Conservation (phyloP, 2,113 vertebrate genomes). For the Hippopotamus amphibius region DNA sequence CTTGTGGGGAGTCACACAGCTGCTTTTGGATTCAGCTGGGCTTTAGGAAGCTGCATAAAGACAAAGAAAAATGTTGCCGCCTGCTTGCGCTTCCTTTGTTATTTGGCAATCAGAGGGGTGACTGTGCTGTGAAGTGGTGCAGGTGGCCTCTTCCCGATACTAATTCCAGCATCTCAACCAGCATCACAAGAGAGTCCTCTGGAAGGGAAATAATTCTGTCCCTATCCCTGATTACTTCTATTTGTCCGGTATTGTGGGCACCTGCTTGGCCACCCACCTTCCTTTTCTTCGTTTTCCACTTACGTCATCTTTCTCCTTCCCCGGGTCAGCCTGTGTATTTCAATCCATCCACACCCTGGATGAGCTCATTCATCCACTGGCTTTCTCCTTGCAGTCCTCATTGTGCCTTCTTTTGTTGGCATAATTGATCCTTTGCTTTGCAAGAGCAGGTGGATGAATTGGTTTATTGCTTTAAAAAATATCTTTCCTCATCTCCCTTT, state of each 20-base stretch:
- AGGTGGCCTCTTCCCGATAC: constrained; percentile 77
- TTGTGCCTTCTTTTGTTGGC: constrained; percentile 43
- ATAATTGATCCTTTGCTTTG: constrained; percentile 70
- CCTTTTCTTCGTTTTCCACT: constrained; percentile 70
- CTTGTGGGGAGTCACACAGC: constrained; percentile 34
- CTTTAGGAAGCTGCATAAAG: constrained; percentile 72
- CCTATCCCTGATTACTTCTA: constrained; percentile 69
- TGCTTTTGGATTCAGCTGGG: constrained; percentile 66
- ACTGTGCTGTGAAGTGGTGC: constrained; percentile 75
- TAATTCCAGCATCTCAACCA: constrained; percentile 68
- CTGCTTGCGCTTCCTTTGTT: constrained; percentile 73
- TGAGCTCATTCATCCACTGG: constrained; percentile 38
- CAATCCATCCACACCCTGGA: background rate
- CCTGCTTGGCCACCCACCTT: constrained; percentile 73
- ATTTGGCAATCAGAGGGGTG: constrained; percentile 59
- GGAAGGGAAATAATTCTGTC: constrained; percentile 68
- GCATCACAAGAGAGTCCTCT: constrained; percentile 75
- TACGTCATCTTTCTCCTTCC: constrained; percentile 62
- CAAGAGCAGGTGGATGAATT: constrained; percentile 63
- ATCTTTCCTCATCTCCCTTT: constrained; percentile 44
- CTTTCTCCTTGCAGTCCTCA: constrained; percentile 23
- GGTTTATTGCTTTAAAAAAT: constrained; percentile 54
- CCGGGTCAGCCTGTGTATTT: constrained; percentile 50
- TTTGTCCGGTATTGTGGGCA: constrained; percentile 54
- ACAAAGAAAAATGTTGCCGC: constrained; percentile 64